Evolutionary conservation across 2,888 invertebrate genomes (phyloP).

Genomic region (Noctua janthina): DNA sequence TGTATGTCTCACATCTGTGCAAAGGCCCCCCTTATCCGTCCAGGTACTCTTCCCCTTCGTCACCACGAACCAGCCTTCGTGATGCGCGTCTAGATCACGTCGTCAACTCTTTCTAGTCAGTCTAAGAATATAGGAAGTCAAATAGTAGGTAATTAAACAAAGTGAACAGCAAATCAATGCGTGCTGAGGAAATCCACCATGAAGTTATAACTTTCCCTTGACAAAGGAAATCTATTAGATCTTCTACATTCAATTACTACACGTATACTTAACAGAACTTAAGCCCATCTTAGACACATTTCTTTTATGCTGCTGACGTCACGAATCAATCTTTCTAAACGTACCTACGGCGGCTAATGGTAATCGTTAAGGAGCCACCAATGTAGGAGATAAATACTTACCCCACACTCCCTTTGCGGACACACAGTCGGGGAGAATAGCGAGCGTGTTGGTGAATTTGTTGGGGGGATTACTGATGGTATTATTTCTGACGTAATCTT

Average conservation of each 20-base stretch:
- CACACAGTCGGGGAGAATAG: neutral
- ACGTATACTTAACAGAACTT: neutral
- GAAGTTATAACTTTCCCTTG: neutral
- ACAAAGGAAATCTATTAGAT: neutral
- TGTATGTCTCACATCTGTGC: too few species aligned
- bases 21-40: too few species aligned
- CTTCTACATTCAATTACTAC: neutral
- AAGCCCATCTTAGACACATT: neutral
- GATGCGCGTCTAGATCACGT: too few species aligned
- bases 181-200: neutral
- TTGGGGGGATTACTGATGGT: neutral
- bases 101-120: too few species aligned
- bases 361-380: slow-evolving; percentile 25
- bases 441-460: slow-evolving; percentile 3
- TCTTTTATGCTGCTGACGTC: slow-evolving; percentile 33
- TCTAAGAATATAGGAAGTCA: too few species aligned
- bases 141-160: neutral
- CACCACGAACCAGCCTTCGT: too few species aligned
- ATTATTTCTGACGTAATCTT: slow-evolving; percentile 8
- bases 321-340: slow-evolving; percentile 38
- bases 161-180: neutral
- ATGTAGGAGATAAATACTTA: slow-evolving; percentile 45
- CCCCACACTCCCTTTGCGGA: neutral
- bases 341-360: slow-evolving; percentile 9
- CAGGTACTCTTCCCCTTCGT: too few species aligned